phyloP scores from a whole-genome alignment of 1,140 invertebrate genomes.

The Drosophila bocqueti region DNA sequence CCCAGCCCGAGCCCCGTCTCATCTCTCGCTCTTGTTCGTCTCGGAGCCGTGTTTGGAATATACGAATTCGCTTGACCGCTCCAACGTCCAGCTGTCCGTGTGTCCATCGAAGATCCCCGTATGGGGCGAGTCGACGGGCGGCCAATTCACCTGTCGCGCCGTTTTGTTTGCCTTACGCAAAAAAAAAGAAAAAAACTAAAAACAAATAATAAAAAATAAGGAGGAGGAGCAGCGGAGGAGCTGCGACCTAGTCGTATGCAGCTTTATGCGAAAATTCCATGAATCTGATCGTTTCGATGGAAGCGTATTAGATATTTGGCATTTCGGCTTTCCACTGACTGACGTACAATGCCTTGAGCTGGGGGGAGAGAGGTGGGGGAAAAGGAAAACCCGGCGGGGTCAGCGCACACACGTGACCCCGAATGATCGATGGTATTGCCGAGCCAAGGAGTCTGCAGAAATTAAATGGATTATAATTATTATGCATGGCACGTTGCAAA shows the following conservation, averaged over 20 bases:
- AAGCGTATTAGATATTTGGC: conserved; percentile 81
- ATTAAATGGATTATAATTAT: conserved; percentile 83
- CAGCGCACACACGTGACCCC: conserved; percentile 78
- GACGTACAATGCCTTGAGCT: conserved; percentile 65
- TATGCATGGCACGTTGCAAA: conserved; percentile 54
- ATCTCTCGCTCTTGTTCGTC: not conserved
- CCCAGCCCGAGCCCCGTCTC: conserved; percentile 15
- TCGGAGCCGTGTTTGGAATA: conserved; percentile 28
- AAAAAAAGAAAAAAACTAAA: conserved; percentile 17
- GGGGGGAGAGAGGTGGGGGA: not conserved
- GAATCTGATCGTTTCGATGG: conserved; percentile 79
- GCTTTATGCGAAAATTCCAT: conserved; percentile 78
- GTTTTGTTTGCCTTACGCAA: conserved; percentile 78
- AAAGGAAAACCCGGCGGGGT: conserved; percentile 50
- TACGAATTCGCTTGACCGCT: conserved; percentile 31
- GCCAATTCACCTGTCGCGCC: conserved; percentile 78
- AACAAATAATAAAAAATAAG: conserved; percentile 12
- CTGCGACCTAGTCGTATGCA: conserved; percentile 47
- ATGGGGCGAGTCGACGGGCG: conserved; percentile 78
- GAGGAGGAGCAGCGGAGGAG: conserved; percentile 14
- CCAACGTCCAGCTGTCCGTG: conserved; percentile 24
- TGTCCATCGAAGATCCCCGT: conserved; percentile 48
- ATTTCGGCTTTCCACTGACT: conserved; percentile 68
- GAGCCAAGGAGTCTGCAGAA: conserved; percentile 54
- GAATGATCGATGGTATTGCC: conserved; percentile 80